Percentiles rank a stretch among this genome's conserved stretches.
Conservation (phyloP, 1,140 invertebrate genomes). For the Lysiphlebus fabarum region DNA sequence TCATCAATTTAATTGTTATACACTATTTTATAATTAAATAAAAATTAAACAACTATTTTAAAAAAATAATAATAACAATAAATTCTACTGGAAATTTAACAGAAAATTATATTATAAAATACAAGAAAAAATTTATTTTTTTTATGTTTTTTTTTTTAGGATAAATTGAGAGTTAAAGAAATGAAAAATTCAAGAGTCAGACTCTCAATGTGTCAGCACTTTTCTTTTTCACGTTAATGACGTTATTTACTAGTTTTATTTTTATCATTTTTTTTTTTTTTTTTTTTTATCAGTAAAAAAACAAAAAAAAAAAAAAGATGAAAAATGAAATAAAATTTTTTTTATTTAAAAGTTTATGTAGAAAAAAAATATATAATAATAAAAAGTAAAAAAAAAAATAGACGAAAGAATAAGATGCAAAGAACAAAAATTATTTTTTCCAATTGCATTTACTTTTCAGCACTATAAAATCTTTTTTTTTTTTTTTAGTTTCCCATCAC, state of each 20-base stretch:
- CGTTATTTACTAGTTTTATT: slow-evolving; percentile 40
- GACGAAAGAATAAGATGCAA: background rate
- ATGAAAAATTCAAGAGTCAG: slow-evolving; percentile 23
- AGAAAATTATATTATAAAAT: too few relatives aligned
- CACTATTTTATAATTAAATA: too few relatives aligned
- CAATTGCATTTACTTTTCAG: slow-evolving; percentile 7
- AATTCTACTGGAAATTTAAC: too few relatives aligned
- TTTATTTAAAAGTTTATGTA: background rate
- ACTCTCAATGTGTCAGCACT: slow-evolving; percentile 40
- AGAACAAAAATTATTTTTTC: slow-evolving; percentile 1
- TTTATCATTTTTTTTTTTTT: background rate
- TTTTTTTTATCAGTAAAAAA: background rate
- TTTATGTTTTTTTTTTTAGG: too few relatives aligned
- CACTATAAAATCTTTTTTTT: slow-evolving; percentile 5
- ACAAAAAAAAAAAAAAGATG: background rate
- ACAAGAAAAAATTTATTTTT: too few relatives aligned
- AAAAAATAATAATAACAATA: too few relatives aligned
- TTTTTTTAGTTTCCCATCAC: slow-evolving; percentile 6
- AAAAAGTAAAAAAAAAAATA: background rate
- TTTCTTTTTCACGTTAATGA: slow-evolving; percentile 38
- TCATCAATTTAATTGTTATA: too few relatives aligned
- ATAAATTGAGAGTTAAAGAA: too few relatives aligned
- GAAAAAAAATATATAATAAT: slow-evolving; percentile 4
- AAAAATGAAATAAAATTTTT: background rate
- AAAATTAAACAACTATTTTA: too few relatives aligned